Base-by-base conservation (phyloP, 2,797 vertebrate genomes). In the Epinephelus malabaricus region DNA sequence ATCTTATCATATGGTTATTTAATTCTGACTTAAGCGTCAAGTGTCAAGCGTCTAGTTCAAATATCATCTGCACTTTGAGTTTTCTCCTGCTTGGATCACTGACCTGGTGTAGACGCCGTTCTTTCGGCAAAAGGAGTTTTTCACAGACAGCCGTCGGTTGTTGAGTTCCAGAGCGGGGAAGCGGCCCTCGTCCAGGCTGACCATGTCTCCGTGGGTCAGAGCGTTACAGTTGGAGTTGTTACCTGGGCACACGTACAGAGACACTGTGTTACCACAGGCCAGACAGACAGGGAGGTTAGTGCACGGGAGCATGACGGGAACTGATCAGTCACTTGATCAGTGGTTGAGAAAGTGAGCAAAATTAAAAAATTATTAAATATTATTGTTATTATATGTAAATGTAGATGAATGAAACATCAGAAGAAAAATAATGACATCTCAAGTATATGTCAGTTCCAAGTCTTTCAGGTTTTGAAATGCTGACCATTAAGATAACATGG, bases 91-190 rank as follows among this genome's bases (percentile, higher is more conserved):
- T 13, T 0, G 2, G 61, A 17, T 46, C 54, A 61, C 83, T 58
- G 92, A 98, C 98, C 98, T 97, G 91, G 98, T 99, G 73, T 99
- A 99, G 82, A 99, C 96, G 60, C 98, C 98, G 0, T 99, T 99
- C 94, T 99, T 99, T 19, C 98, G 86, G 91, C 97, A 99, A 95
- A 99, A 99, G 45, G 98, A 99, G 86, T 99, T 99, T 85, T 99
- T 99, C 88, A 99, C 96, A 0, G 98, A 99, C 58, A 99, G 96
- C 3, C 97, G 94, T 0, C 98, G 96, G 94, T 98, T 99, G 95
- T 99, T 99, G 85, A 99, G 97, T 73, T 99, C 98, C 92, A 99
- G 93, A 0, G 98, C 96, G 0, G 98, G 97, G 83, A 99, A 99
- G 6, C 97, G 97, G 79, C 97, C 96, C 69, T 99, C 98, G 0